A percentile compares a stretch with the other conserved stretches of the same genome.
Evolutionary conservation across 2,797 vertebrate genomes (phyloP).

Genomic region (Alectoris magna): DNA sequence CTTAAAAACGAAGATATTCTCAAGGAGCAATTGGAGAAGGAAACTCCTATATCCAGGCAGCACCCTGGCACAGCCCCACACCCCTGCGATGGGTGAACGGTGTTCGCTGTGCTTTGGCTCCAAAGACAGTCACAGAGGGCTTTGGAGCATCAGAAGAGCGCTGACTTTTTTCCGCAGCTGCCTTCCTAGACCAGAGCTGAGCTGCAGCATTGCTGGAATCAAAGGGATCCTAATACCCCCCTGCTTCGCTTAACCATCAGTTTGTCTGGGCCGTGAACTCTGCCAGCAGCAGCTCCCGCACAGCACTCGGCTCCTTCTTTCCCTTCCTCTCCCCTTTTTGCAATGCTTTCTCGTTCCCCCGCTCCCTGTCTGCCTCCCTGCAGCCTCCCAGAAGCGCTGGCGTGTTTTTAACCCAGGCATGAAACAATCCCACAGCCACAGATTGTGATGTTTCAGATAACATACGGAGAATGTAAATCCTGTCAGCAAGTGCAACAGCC

Average conservation of each 20-base stretch:
- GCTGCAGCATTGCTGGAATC: conserved; percentile 16
- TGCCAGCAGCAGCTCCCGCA: conserved; percentile 40
- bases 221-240: conserved; percentile 27
- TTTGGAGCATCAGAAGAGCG: not conserved
- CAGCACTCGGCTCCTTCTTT: not conserved
- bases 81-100: not conserved
- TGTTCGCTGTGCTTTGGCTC: not conserved
- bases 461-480: conserved; percentile 82
- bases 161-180: not conserved
- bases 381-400: conserved; percentile 58
- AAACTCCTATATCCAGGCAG: not conserved
- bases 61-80: not conserved
- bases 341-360: not conserved
- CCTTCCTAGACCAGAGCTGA: not conserved
- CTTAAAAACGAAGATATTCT: not conserved
- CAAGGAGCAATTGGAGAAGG: not conserved
- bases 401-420: conserved; percentile 62
- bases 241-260: conserved; percentile 36
- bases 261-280: conserved; percentile 62
- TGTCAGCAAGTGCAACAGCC: conserved; percentile 88
- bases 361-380: not conserved
- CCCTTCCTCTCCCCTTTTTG: fast-evolving
- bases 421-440: conserved; percentile 52
- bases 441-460: conserved; percentile 73
- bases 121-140: fast-evolving